Evolutionary conservation across 2,113 vertebrate species (phyloP).

Genomic region (Trichechus manatus): DNA sequence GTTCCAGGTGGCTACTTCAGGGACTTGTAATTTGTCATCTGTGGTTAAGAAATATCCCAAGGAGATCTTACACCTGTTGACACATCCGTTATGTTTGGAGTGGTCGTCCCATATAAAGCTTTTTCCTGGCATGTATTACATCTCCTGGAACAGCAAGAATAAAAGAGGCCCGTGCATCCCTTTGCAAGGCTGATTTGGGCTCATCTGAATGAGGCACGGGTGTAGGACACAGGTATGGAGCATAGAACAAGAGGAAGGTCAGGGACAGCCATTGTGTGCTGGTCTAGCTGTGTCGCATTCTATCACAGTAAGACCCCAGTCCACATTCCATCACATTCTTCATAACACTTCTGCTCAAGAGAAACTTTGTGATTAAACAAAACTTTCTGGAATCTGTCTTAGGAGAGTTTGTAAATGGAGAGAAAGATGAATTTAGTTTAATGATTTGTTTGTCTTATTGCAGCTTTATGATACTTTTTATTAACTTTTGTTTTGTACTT

Average conservation of each 20-base stretch:
- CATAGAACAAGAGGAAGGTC: background rate
- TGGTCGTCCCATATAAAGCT: background rate
- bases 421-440: background rate
- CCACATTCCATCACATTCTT: accelerated
- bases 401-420: background rate
- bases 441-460: background rate
- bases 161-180: background rate
- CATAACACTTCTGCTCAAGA: background rate
- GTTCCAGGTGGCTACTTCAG: background rate
- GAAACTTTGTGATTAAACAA: background rate
- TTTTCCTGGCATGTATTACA: accelerated
- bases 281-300: background rate
- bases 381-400: background rate
- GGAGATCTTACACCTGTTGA: background rate
- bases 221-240: background rate
- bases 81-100: background rate
- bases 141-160: background rate
- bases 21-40: background rate
- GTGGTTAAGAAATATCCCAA: background rate
- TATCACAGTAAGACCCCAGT: background rate
- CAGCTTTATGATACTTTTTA: background rate
- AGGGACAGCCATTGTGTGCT: accelerated
- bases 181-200: background rate
- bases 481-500: background rate
- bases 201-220: background rate